Conservation (phyloP, 2,888 invertebrate genomes). For the Sthenelais limicola region DNA sequence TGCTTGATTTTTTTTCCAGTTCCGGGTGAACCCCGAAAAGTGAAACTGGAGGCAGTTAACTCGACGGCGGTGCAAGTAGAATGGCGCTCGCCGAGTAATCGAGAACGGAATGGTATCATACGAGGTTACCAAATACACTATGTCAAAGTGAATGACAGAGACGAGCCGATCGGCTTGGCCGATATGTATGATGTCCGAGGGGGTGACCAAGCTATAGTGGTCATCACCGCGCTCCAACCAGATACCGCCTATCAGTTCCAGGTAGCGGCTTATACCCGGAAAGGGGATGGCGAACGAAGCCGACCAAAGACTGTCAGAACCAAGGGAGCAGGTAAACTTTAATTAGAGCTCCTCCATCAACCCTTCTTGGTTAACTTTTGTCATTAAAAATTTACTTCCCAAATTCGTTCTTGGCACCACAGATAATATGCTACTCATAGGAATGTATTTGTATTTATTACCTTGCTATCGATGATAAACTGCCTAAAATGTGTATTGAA, state of each 20-base stretch:
- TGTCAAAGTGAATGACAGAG: constrained; percentile 49
- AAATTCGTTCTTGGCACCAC: too few relatives aligned
- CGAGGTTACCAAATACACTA: constrained; percentile 94
- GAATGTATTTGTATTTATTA: too few relatives aligned
- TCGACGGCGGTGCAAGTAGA: constrained; percentile 95
- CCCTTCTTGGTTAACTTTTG: too few relatives aligned
- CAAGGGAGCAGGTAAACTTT: constrained; percentile 61
- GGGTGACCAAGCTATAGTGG: constrained; percentile 82
- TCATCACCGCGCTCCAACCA: constrained; percentile 92
- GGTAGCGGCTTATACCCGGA: constrained; percentile 95
- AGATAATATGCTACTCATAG: too few relatives aligned
- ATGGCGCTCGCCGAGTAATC: constrained; percentile 94
- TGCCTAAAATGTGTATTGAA: too few relatives aligned
- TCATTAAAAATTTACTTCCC: too few relatives aligned
- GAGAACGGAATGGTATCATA: constrained; percentile 95
- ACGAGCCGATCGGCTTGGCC: constrained; percentile 52
- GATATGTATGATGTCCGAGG: constrained; percentile 87
- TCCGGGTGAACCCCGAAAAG: constrained; percentile 96
- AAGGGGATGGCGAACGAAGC: constrained; percentile 96
- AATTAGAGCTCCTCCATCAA: too few relatives aligned
- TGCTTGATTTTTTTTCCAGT: constrained; percentile 85
- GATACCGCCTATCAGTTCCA: constrained; percentile 90
- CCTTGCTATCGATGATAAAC: too few relatives aligned
- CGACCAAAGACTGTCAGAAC: constrained; percentile 85
- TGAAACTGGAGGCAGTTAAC: constrained; percentile 89